Conservation (phyloP, 2,113 vertebrate species). For the Solea solea region DNA sequence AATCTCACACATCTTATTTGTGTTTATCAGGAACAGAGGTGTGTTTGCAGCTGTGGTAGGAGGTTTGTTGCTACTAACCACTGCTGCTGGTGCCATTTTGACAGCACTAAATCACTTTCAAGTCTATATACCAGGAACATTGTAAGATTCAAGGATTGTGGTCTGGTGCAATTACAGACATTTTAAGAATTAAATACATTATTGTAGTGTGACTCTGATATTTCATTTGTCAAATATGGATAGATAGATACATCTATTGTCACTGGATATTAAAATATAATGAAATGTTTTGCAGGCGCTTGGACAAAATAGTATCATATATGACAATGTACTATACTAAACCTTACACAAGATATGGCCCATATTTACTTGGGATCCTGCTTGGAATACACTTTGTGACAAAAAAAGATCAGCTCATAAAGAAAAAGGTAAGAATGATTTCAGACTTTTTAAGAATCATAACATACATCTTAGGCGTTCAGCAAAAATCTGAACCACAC, state of each 20-base stretch:
- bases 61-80: conserved; percentile 76
- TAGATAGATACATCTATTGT: no score
- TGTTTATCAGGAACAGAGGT: conserved; percentile 74
- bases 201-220: not conserved
- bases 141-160: conserved; percentile 59
- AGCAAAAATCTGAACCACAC: not conserved
- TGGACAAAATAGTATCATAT: no score
- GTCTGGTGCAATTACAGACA: not conserved
- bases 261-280: not conserved
- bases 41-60: conserved; percentile 69
- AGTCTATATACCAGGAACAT: conserved; percentile 77
- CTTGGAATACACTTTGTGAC: conserved; percentile 80
- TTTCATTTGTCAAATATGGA: no score
- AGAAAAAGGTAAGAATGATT: conserved; percentile 74
- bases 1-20: conserved; percentile 6
- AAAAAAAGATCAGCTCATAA: conserved; percentile 74
- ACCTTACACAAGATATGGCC: conserved; percentile 86
- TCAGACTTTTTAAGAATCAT: not conserved
- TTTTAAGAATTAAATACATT: not conserved
- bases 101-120: conserved; percentile 79
- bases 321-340: conserved; percentile 87
- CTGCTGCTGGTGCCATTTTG: conserved; percentile 69
- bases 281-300: conserved; percentile 69
- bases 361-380: conserved; percentile 85
- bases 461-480: not conserved